These are phyloP conservation scores for Leucopternis melanops DNA, from an alignment of 2,113 vertebrate species.

Conservation along the genomic window DNA sequence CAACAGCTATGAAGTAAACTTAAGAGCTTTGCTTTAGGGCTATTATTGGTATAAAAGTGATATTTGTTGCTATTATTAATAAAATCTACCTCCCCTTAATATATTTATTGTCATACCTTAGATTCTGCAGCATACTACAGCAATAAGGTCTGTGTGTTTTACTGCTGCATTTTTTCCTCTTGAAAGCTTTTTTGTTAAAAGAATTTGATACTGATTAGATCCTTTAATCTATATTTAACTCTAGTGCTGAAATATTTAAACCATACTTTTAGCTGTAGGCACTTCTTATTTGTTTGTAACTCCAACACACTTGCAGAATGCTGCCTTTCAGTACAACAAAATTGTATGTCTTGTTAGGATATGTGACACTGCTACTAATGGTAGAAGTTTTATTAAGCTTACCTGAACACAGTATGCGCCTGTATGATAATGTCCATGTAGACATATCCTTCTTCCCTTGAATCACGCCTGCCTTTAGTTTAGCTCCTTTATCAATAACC, in stretches of 20 bases:
- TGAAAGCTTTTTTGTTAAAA: constrained; percentile 64
- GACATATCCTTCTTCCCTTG: background rate
- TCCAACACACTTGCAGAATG: background rate
- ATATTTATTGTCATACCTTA: constrained; percentile 35
- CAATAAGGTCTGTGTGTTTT: background rate
- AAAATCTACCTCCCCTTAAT: background rate
- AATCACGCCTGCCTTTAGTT: background rate
- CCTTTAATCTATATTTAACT: constrained; percentile 54
- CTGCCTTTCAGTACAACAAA: background rate
- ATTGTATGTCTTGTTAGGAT: background rate
- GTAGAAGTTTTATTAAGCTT: background rate
- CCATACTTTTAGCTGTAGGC: background rate
- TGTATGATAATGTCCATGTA: background rate
- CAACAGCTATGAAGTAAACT: constrained; percentile 17
- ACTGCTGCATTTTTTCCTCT: background rate
- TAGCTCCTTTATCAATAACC: background rate
- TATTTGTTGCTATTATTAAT: constrained; percentile 48
- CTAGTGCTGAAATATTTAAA: constrained; percentile 37
- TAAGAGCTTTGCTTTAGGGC: constrained; percentile 52
- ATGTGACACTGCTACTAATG: background rate
- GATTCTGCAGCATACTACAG: background rate
- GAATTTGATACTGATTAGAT: constrained; percentile 8
- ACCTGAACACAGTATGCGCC: background rate
- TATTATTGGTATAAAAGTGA: constrained; percentile 25
- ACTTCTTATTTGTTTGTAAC: constrained; percentile 38